Evolutionary conservation across 2,797 vertebrate species (phyloP), one percentile per base, ranked within the genome.

Genomic region (Anas bernieri): DNA sequence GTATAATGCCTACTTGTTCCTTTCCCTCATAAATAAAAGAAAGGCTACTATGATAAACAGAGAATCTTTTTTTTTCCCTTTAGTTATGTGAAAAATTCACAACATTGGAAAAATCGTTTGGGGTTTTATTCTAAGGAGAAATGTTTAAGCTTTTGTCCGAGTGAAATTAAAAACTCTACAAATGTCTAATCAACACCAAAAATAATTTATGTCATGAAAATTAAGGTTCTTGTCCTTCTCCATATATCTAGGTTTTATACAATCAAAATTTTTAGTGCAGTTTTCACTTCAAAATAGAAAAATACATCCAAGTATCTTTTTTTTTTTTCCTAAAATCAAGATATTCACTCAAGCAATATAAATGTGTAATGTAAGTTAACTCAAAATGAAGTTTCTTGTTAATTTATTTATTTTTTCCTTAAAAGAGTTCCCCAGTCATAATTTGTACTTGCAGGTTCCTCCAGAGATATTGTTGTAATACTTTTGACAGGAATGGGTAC

Each of bases 231-330:
- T 79, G 79, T 48, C 9, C 17, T 75, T 90, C 78, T 46, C 17
- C 8, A 43, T 5, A 31, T 78, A 72, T 26, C 14, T 45, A 35
- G 4, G 0, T 56, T 80, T 94, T 66, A 56, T 58, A 58, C 73
- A 61, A 85, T 59, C 8, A 35, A 3, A 11, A 48, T 50, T 4
- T 39, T 28, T 11, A 61, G 22, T 69, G 4, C 3, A 79, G 33
- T 85, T 93, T 88, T 61, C 1, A 62, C 84, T 94, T 92, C 20
- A 58, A 87, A 89, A 82, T 50, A 12, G 31, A 78, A 92, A 93
- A 88, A 86, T 39, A 23, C 2, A 17, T 69, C 82, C 26, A 69
- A 54, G 25, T 73, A 35, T 86, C 56, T 52, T 66, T 84, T 59
- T 30, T 31, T 18, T 26, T 50, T 63, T 37, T 37, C 37, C 56